Conservation (phyloP, 2,888 invertebrate genomes). For the Cotesia congregata region DNA sequence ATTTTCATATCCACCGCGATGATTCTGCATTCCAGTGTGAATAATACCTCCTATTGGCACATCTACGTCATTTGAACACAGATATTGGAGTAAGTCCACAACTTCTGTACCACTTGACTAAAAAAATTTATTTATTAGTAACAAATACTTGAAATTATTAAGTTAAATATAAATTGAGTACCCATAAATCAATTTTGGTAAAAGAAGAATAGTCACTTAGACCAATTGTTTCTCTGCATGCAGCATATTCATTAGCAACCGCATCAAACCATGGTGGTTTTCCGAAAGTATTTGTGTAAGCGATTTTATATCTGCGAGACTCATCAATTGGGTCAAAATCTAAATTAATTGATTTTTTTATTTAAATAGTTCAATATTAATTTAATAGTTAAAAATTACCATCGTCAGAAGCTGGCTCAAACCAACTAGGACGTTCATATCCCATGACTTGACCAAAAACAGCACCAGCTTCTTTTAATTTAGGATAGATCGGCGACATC, state of each 20-base stretch:
- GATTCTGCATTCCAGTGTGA: conserved; percentile 98
- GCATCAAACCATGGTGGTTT: conserved; percentile 95
- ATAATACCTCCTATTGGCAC: conserved; percentile 93
- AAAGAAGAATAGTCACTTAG: conserved; percentile 97
- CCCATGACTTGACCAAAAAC: conserved; percentile 98
- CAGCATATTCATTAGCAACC: conserved; percentile 90
- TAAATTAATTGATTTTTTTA: conserved; percentile 33
- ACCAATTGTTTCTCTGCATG: conserved; percentile 93
- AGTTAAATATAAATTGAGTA: conserved; percentile 59
- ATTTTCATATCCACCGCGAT: conserved; percentile 95
- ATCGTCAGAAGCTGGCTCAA: conserved; percentile 75
- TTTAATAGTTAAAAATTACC: conserved; percentile 59
- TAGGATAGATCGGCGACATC: conserved; percentile 95
- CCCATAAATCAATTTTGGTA: conserved; percentile 95
- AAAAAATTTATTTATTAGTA: conserved; percentile 44
- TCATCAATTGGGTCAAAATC: conserved; percentile 67
- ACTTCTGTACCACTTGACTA: conserved; percentile 91
- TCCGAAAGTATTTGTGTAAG: conserved; percentile 87
- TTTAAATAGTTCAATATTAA: neutral
- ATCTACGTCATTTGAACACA: conserved; percentile 97
- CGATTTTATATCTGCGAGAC: conserved; percentile 77
- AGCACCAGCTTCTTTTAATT: conserved; percentile 90
- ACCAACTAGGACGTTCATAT: conserved; percentile 95
- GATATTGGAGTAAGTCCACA: conserved; percentile 88
- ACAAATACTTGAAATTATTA: neutral